Evolutionary conservation across 2,113 vertebrate genomes (phyloP).

Genomic region (Seriola dumerili): DNA sequence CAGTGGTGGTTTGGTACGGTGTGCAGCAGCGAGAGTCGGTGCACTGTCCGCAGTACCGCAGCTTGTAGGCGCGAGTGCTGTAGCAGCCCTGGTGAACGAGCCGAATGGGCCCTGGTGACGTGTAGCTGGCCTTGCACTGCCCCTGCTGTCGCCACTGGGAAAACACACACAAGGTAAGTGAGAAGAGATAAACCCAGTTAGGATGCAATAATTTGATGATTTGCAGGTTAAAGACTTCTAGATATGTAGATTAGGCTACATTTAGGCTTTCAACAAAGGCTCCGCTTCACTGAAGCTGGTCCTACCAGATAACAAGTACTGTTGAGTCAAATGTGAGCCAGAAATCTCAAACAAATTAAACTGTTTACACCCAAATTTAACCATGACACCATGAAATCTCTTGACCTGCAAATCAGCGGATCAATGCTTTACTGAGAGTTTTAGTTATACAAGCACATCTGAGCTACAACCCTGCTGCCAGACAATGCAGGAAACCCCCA

Average conservation of each 20-base stretch:
- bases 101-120: constrained; percentile 62
- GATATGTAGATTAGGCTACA: neutral
- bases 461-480: neutral
- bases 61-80: constrained; percentile 71
- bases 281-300: too few species aligned
- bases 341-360: too few species aligned
- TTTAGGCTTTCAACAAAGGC: too few species aligned
- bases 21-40: constrained; percentile 82
- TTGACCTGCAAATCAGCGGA: too few species aligned
- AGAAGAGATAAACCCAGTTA: neutral
- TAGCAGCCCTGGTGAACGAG: constrained; percentile 82
- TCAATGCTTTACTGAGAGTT: too few species aligned
- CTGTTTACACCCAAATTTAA: too few species aligned
- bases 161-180: neutral
- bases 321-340: too few species aligned
- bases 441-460: neutral
- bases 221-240: too few species aligned
- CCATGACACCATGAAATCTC: too few species aligned
- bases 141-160: constrained; percentile 66
- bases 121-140: constrained; percentile 77
- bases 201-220: too few species aligned
- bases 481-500: neutral
- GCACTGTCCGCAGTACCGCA: constrained; percentile 83
- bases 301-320: too few species aligned
- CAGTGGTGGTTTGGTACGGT: constrained; percentile 76